These are phyloP conservation scores for Cydia splendana DNA, from an alignment of 1,140 invertebrate species.

Conservation along the genomic window DNA sequence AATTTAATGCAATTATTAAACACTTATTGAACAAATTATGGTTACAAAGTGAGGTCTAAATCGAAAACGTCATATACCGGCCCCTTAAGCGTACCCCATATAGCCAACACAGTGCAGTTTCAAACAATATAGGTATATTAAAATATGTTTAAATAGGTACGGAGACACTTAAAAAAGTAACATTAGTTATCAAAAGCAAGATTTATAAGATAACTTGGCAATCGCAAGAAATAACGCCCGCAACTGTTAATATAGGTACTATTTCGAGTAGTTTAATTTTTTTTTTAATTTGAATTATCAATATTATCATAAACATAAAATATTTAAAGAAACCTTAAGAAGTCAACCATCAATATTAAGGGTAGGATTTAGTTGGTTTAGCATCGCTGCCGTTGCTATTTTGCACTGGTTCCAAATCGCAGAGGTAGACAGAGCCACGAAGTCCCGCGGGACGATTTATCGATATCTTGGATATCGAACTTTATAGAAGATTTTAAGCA, in stretches of 20 bases:
- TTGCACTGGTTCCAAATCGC: slow-evolving; percentile 25
- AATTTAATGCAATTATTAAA: no score
- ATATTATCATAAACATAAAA: background rate
- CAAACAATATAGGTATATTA: no score
- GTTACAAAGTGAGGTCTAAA: no score
- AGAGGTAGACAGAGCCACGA: slow-evolving; percentile 47
- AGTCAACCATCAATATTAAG: background rate
- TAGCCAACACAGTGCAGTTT: no score
- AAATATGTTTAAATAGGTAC: no score
- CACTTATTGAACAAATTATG: no score
- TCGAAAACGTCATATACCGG: no score
- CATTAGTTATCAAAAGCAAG: background rate
- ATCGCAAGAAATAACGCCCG: no score
- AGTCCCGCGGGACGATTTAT: slow-evolving; percentile 45
- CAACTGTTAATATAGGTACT: no score
- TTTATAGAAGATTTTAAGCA: no score
- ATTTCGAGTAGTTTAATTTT: no score
- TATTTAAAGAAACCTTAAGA: background rate
- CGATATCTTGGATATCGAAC: slow-evolving; percentile 45
- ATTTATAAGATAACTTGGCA: background rate
- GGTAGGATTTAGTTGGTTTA: background rate
- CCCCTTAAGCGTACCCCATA: no score
- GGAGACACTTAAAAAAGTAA: background rate
- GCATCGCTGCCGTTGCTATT: background rate
- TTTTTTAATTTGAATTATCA: background rate